Evolutionary conservation across 2,797 vertebrate species (phyloP).

Genomic region (Valencia hispanica): DNA sequence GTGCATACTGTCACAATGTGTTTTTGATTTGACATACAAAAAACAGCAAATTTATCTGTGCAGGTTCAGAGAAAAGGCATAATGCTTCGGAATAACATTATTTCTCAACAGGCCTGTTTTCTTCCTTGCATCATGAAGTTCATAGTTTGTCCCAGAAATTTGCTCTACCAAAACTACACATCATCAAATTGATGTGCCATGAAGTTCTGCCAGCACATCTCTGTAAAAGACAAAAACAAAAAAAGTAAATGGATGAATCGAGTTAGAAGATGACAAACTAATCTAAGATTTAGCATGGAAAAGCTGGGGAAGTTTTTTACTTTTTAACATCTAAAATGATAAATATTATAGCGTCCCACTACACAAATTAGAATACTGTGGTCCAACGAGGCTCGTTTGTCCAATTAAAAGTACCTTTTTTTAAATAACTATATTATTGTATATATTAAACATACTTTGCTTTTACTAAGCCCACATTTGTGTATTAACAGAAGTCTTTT

Average conservation of each 20-base stretch:
- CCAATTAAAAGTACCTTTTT: neutral
- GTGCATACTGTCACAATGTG: neutral
- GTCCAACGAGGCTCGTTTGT: neutral
- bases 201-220: no score
- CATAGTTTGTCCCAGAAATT: no score
- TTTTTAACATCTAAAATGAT: neutral
- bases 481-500: no score
- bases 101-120: no score
- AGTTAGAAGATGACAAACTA: neutral
- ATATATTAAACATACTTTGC: neutral
- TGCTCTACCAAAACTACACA: neutral
- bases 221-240: neutral
- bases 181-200: no score
- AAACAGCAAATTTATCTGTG: no score
- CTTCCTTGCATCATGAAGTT: no score
- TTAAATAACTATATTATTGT: neutral
- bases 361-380: neutral
- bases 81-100: no score
- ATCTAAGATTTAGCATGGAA: no score
- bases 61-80: no score
- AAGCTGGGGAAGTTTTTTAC: no score
- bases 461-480: neutral
- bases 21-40: no score
- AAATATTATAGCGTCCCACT: neutral
- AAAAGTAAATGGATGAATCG: neutral